Evolutionary conservation across 2,888 invertebrate genomes (phyloP), one percentile per base, ranked within the genome.

Genomic region (Caenorhabditis sp.): DNA sequence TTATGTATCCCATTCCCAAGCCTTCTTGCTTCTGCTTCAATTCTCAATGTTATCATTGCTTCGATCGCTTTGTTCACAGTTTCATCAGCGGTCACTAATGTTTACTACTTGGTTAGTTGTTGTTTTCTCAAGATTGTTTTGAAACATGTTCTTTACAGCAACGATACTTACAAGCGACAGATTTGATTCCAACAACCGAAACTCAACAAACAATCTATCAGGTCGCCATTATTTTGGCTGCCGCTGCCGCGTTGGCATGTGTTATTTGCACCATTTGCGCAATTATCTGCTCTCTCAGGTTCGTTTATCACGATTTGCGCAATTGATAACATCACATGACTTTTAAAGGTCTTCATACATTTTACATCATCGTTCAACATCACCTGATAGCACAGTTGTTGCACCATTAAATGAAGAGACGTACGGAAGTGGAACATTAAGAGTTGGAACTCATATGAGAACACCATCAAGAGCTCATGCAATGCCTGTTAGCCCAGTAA

Each of bases 21-120:
- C 27, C 72, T 86, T 1, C 62, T 88, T 21, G 78, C 83, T 2
- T 65, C 83, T 12, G 78, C 84, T 0, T 78, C 82, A 17, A 68
- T 85, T 54, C 72, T 87, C 26, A 85, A 88, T 60, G 71, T 82
- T 1, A 77, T 86, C 37, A 71, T 84, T 10, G 84, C 83, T 3
- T 72, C 86, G 6, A 69, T 87, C 21, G 83, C 87, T n/a, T 72
- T 83, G 12, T 86, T 85, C 70, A 83, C 84, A 8, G 72, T 87
- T 10, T 79, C 83, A 17, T 80, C 85, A 17, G 77, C 84, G 21
- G 81, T 84, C n/a, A 84, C 86, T 5, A 86, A 86, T 68, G 81
- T 84, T 50, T 87, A 83, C 79, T 87, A 84, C 66, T 60, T 87
- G 69, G 85, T 85, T 63, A 66, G 76, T 50, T 17, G 60, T 17